Evolutionary conservation across 2,888 invertebrate genomes (phyloP), one percentile per base, ranked within the genome.

Genomic region (Exocentrus adspersus): DNA sequence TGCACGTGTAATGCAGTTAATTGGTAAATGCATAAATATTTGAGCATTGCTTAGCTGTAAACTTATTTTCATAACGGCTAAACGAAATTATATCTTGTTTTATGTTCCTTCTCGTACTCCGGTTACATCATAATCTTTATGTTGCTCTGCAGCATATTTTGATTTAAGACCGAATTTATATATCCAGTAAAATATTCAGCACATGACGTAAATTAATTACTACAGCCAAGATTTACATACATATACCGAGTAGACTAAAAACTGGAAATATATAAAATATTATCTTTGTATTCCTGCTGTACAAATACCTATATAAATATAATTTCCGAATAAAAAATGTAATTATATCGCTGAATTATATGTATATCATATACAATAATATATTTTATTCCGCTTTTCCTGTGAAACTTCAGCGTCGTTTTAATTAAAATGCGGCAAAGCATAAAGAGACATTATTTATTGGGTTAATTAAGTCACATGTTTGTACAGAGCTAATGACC

Each of bases 1-100:
- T 80, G 79, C 80, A 78, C 78, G 70, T 76, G 69, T 80, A 79
- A 79, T 81, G 80, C 79, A 79, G 77, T 78, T 80, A 80, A 80
- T 78, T 80, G 78, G 75, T 71, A 71, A 77, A 77, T 79, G 79
- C 79, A 80, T 81, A 79, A 81, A 80, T 80, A 79, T 72, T 79
- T 78, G 76, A 77, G 75, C 71, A 71, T 69, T 65, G 65, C 65
- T 71, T 69, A 41, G 59, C 58, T 64, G 57, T 65, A 65, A 58
- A 69, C 54, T 46, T 60, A 60, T 65, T 68, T 64, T 65, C 57
- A 62, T 54, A 54, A 54, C 43, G 32, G 52, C 51, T 60, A 41
- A 51, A 53, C 53, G 53, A 53, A 54, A 60, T 60, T 51, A 42
- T 43, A 60, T 51, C 60, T 54, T 45, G 37, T 53, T 42, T 24